A percentile compares a stretch with the other conserved stretches of the same genome.
These are phyloP conservation scores for Gymnocheta viridis DNA, from an alignment of 2,888 invertebrate genomes.

Conservation along the genomic window DNA sequence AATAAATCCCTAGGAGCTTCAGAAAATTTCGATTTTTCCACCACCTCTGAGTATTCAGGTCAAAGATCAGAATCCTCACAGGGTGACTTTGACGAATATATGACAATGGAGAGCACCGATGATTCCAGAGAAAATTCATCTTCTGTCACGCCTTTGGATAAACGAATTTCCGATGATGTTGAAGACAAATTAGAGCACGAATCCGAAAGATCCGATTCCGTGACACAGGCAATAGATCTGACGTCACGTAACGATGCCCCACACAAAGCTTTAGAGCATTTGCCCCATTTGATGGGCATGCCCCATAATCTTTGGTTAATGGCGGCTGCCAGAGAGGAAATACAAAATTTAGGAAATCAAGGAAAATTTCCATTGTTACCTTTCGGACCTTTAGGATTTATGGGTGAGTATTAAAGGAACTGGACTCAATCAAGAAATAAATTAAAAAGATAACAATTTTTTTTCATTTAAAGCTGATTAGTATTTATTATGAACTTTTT, in stretches of 20 bases:
- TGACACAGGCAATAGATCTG: slow-evolving; percentile 83
- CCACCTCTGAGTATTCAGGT: slow-evolving; percentile 80
- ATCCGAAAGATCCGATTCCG: slow-evolving; percentile 66
- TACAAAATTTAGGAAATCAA: slow-evolving; percentile 77
- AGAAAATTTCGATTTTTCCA: slow-evolving; percentile 85
- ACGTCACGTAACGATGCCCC: slow-evolving; percentile 81
- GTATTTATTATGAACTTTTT: background rate
- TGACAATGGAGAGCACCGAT: slow-evolving; percentile 80
- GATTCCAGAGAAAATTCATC: slow-evolving; percentile 78
- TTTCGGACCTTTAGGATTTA: slow-evolving; percentile 93
- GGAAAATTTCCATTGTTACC: slow-evolving; percentile 87
- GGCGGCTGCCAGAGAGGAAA: slow-evolving; percentile 80
- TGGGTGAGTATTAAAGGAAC: slow-evolving; percentile 80
- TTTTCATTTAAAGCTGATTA: background rate
- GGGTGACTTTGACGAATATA: slow-evolving; percentile 80
- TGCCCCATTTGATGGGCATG: slow-evolving; percentile 77
- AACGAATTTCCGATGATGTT: slow-evolving; percentile 72
- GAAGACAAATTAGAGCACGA: slow-evolving; percentile 73
- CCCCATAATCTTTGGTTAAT: slow-evolving; percentile 79
- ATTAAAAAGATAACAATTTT: background rate
- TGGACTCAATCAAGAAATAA: background rate
- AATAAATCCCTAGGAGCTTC: slow-evolving; percentile 82
- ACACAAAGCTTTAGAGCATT: slow-evolving; percentile 72
- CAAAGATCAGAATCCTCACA: slow-evolving; percentile 81
- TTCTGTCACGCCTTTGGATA: slow-evolving; percentile 75